Conservation (phyloP, 2,888 invertebrate species). For the Poecilobothrus nobilitatus region DNA sequence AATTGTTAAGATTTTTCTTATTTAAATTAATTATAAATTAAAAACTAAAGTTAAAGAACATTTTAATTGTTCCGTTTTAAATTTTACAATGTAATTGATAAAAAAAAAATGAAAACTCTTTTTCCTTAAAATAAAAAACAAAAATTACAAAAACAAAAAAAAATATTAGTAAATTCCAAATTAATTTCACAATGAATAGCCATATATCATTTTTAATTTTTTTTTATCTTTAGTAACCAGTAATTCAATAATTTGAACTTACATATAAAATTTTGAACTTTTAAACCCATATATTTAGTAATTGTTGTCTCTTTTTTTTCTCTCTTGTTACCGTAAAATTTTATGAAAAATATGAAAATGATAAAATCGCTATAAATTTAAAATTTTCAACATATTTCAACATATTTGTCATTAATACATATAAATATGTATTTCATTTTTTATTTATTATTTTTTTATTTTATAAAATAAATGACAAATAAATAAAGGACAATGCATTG, state of each 20-base stretch:
- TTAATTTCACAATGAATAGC: too few species aligned
- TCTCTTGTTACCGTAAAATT: not conserved
- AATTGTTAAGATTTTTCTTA: too few species aligned
- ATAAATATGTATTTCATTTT: not conserved
- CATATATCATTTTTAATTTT: too few species aligned
- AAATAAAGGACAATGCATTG: not conserved
- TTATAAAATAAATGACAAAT: not conserved
- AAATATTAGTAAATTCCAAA: too few species aligned
- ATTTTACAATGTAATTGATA: too few species aligned
- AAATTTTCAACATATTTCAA: conserved; percentile 10
- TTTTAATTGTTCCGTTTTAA: too few species aligned
- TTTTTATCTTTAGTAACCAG: not conserved
- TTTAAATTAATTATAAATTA: too few species aligned
- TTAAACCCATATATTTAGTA: not conserved
- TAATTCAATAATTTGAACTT: not conserved
- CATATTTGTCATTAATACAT: conserved; percentile 9
- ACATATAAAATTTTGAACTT: not conserved
- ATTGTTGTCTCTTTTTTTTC: too few species aligned
- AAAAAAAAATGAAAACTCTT: too few species aligned
- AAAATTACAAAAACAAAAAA: too few species aligned
- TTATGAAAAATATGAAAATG: not conserved
- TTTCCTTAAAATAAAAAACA: too few species aligned
- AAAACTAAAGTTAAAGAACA: too few species aligned
- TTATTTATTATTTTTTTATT: not conserved
- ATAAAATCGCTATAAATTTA: conserved; percentile 5